phyloP scores from a whole-genome alignment of 2,888 invertebrate genomes.

The Magallana nippona region DNA sequence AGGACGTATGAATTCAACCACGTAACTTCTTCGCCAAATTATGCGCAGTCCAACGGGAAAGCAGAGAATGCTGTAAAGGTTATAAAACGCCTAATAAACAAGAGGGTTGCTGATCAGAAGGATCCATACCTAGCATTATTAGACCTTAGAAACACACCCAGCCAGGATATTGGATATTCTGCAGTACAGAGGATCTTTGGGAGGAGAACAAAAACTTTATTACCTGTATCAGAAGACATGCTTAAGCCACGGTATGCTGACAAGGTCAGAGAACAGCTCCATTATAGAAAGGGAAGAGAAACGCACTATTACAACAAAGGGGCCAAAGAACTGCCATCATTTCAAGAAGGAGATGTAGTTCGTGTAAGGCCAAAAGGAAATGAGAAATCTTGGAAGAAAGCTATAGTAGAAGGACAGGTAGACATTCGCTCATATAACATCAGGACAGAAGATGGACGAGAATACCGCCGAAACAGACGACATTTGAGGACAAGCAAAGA shows the following conservation, averaged over 20 bases:
- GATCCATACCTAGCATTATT: too few species aligned
- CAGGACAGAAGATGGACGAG: slow-evolving; percentile 23
- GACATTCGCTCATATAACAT: slow-evolving; percentile 36
- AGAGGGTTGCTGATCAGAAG: too few species aligned
- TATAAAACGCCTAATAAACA: too few species aligned
- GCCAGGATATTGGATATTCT: too few species aligned
- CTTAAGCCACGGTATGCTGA: neutral
- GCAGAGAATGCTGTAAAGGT: too few species aligned
- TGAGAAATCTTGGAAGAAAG: slow-evolving; percentile 27
- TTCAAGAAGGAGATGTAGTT: neutral
- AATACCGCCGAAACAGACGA: neutral
- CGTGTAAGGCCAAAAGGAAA: neutral
- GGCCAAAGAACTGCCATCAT: neutral
- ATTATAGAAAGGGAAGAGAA: neutral
- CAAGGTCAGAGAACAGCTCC: neutral
- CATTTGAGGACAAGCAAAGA: slow-evolving; percentile 33
- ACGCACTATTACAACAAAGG: neutral
- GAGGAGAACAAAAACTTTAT: neutral
- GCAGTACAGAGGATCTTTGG: too few species aligned
- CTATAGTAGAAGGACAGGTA: neutral
- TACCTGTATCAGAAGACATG: too few species aligned
- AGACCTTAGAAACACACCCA: too few species aligned
- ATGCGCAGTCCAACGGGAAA: too few species aligned
- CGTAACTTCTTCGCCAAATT: too few species aligned
- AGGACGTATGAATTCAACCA: too few species aligned